Conservation (phyloP, 2,797 vertebrate species). For the Margarornis squamiger region DNA sequence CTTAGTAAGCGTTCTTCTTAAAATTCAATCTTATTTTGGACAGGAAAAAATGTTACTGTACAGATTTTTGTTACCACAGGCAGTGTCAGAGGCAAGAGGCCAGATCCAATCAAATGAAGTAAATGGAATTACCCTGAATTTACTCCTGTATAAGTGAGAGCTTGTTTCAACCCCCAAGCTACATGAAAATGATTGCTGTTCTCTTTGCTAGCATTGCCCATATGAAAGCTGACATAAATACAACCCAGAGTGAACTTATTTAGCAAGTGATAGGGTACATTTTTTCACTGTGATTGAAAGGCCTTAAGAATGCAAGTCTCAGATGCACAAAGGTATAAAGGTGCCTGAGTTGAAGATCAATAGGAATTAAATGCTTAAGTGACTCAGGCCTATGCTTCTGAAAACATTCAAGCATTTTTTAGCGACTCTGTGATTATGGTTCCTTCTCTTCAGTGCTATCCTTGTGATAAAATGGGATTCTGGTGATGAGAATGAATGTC, state of each 20-base stretch:
- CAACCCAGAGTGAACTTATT: constrained; percentile 22
- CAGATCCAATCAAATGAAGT: constrained; percentile 43
- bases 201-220: not conserved
- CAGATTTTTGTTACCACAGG: not conserved
- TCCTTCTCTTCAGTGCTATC: not conserved
- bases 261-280: not conserved
- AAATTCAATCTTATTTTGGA: not conserved
- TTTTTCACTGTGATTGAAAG: constrained; percentile 6
- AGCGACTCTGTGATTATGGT: not conserved
- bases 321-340: not conserved
- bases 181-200: constrained; percentile 34
- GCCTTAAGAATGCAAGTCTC: not conserved
- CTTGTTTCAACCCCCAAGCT: constrained; percentile 48
- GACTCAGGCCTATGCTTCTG: not conserved
- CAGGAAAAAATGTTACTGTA: not conserved
- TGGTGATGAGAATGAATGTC: not conserved
- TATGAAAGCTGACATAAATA: constrained; percentile 45
- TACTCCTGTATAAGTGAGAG: constrained; percentile 48
- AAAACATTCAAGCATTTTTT: not conserved
- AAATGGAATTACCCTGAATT: constrained; percentile 52
- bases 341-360: not conserved
- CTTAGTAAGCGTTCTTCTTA: constrained; percentile 4
- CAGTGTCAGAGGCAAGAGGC: constrained; percentile 1
- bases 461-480: not conserved
- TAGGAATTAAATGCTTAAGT: not conserved